Base-by-base conservation (phyloP, 2,797 vertebrate genomes). In the Dipus sagitta region DNA sequence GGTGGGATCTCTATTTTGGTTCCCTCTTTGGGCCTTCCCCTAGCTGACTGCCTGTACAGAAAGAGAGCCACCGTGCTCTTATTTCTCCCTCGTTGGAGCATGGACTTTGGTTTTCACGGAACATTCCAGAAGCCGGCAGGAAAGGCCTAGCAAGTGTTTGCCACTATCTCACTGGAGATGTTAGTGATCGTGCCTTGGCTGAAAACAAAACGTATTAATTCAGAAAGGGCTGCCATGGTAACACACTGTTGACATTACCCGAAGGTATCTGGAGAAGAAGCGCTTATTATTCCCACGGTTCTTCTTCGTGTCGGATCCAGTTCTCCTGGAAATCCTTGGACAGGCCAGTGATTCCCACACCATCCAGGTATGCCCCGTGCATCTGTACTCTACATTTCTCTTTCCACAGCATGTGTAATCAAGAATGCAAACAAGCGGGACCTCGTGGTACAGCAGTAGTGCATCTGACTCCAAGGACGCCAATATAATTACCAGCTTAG, bases 311-410 rank as follows among this genome's bases (percentile, higher is more conserved):
- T 98, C 98, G 64, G 98, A 98, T 94, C 98, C 98, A 86, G 98
- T 94, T 84, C 98, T 98, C 92, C 96, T 98, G 95, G 98, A 98
- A 98, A 98, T 98, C 97, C 98, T 98, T 86, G 98, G 98, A 91
- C 98, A 98, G 98, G 98, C 98, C 94, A 98, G 98, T 91, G 98
- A 98, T 97, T 98, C 98, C 64, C 98, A 98, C 32, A 98, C 98
- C 79, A 98, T 98, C 92, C 98, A 98, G 98, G 98, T 98, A 97
- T 2, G 62, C 32, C 30, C 6, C 28, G 60, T 90, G 18, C 64
- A 6, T 79, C 71, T 79, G 4, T 65, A 65, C 34, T 32, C 20
- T 60, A 34, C 67, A 3, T 79, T 2, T 21, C 47, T 76, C 86
- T 68, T 64, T 67, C 47, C 6, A 20, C 9, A 79, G 5, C 17